Percentiles rank a stretch among this genome's conserved stretches.
These are phyloP conservation scores for Drosophila arawakana DNA, from an alignment of 1,140 invertebrate species.

Conservation along the genomic window DNA sequence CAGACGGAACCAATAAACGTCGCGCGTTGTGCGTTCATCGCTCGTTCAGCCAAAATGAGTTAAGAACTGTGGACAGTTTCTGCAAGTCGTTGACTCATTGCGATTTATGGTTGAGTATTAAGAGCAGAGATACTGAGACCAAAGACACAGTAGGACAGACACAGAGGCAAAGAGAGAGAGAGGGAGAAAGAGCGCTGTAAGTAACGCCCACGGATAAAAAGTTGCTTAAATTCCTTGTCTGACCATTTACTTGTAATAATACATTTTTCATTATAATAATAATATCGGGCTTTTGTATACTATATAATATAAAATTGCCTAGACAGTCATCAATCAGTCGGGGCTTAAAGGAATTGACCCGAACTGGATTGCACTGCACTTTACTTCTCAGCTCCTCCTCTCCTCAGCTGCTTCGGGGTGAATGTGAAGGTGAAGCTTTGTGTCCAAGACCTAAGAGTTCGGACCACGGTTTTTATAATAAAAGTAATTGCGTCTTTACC, in stretches of 20 bases:
- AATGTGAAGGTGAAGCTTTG: constrained; percentile 43
- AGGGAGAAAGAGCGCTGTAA: background rate
- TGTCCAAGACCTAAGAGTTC: constrained; percentile 4
- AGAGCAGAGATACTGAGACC: constrained; percentile 1
- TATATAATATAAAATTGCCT: constrained; percentile 60
- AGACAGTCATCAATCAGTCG: constrained; percentile 78
- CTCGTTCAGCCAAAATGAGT: constrained; percentile 69
- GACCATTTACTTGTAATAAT: constrained; percentile 67
- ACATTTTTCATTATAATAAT: constrained; percentile 79
- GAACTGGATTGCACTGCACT: constrained; percentile 2
- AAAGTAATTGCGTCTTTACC: constrained; percentile 84
- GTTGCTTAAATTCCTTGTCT: constrained; percentile 47
- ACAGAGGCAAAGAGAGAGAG: constrained; percentile 13
- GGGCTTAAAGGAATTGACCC: constrained; percentile 74
- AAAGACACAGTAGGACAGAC: background rate
- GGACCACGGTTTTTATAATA: constrained; percentile 61
- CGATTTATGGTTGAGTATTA: constrained; percentile 60
- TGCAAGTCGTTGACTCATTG: constrained; percentile 61
- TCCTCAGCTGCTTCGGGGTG: constrained; percentile 40
- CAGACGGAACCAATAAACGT: constrained; percentile 84
- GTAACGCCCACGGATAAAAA: constrained; percentile 38
- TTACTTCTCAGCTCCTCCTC: background rate
- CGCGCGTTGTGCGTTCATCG: constrained; percentile 77
- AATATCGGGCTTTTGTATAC: constrained; percentile 59
- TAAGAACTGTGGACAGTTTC: constrained; percentile 81